Evolutionary conservation across 2,888 invertebrate genomes (phyloP).

Genomic region (Nowickia ferox): DNA sequence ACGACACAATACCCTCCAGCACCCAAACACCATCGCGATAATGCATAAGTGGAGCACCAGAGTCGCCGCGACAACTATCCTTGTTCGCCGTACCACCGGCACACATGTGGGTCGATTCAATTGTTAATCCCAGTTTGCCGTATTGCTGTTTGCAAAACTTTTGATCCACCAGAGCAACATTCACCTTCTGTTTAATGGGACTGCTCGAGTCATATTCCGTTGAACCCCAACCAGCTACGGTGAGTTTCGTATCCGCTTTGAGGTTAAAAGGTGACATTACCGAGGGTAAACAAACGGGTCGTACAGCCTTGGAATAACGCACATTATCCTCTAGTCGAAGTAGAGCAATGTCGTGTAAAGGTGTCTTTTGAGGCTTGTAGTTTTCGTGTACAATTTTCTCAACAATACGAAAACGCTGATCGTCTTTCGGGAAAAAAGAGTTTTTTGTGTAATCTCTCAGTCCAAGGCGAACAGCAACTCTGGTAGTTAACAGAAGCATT

Average conservation of each 20-base stretch:
- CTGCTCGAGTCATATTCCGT: constrained; percentile 83
- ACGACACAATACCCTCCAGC: constrained; percentile 87
- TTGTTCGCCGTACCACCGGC: constrained; percentile 87
- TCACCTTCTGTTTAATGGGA: constrained; percentile 85
- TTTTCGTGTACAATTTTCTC: constrained; percentile 86
- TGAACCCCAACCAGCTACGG: constrained; percentile 87
- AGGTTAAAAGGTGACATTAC: constrained; percentile 70
- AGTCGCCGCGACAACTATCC: constrained; percentile 90
- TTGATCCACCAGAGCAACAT: constrained; percentile 83
- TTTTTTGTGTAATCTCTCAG: constrained; percentile 79
- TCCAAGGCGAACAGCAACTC: constrained; percentile 79
- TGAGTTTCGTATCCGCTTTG: constrained; percentile 77
- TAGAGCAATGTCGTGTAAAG: constrained; percentile 89
- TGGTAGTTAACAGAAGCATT: constrained; percentile 68
- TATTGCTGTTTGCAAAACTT: constrained; percentile 83
- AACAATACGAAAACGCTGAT: constrained; percentile 86
- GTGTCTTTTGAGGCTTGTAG: constrained; percentile 85
- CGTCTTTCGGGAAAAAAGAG: constrained; percentile 77
- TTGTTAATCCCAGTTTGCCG: constrained; percentile 76
- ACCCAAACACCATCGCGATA: constrained; percentile 84
- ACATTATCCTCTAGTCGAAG: constrained; percentile 86
- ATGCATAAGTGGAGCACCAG: constrained; percentile 90
- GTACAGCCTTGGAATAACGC: constrained; percentile 84
- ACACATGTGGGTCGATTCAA: constrained; percentile 85
- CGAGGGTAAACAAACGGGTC: constrained; percentile 86